Evolutionary conservation across 2,888 invertebrate species (phyloP), one percentile per base, ranked within the genome.

Genomic region (Margaritifera margaritifera): DNA sequence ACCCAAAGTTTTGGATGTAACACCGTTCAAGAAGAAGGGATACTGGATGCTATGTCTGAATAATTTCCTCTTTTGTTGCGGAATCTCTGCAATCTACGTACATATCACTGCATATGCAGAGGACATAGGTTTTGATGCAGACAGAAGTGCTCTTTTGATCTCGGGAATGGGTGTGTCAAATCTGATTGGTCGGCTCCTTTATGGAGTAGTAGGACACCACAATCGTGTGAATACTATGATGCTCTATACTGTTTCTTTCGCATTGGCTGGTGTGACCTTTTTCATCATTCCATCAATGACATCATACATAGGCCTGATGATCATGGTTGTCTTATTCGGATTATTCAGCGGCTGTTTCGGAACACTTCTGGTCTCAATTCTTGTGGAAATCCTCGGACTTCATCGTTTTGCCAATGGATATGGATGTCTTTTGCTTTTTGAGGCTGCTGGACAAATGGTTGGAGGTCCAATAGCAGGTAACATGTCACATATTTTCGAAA

Each of bases 401-500:
- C 68, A 71, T 22, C 64, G 79, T 25, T 78, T 84, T 61, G 72
- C 81, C 24, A 78, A 74, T 50, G 84, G 79, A 20, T 80, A 81
- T 59, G 82, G 84, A 27, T 81, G 78, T 62, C 68, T 82, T 3
- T 60, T 80, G 19, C 61, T 82, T n/a, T 78, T 80, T 62, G 77
- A 77, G 65, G 81, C 79, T 5, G 72, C 79, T 0, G 82, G 84
- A 11, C 77, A 76, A 56, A 71, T 82, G 15, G 60, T 78, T n/a
- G 84, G 84, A 5, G 81, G 78, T n/a, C 80, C 80, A 4, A 25
- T 80, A 5, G 80, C 84, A 69, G 82, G 84, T 84, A 65, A 71
- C 62, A 56, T 22, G 56, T 56, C 11, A 2, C 11, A 60, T 0
- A 4, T 59, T 19, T 55, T 22, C 11, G 0, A 3, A 56, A 56